Base-by-base conservation (phyloP, 2,113 vertebrate species). In the Eupsittula cactorum region DNA sequence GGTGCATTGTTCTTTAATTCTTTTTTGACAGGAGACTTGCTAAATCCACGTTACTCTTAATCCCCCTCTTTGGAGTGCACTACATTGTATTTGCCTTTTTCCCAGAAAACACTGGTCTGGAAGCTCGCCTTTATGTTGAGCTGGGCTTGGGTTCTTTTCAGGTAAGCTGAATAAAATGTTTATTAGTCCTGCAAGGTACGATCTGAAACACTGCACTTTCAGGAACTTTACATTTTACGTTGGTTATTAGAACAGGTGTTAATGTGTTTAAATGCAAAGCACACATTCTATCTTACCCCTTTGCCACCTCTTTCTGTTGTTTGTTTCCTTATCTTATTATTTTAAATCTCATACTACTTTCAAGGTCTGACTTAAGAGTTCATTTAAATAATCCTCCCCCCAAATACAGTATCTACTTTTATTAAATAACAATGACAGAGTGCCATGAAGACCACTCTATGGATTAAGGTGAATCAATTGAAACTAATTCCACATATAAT, bases 1-100 rank as follows among this genome's bases (percentile, higher is more conserved):
- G 24, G 3, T 9, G 3, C 10, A 7, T 5, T 73, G 5, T 41
- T 82, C 31, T 57, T 57, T 35, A 16, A 68, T 53, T 90, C 31
- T 70, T 70, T 6, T 80, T 93, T 90, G 15, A 13, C 85, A 98
- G 98, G 96, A 85, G 97, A 50, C 94, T 98, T 42, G 97, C 98
- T 7, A 98, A 98, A 67, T 98, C 98, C 37, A 98, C 97, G 0
- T 91, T 98, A 2, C 96, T 98, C 8, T 37, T 98, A 73, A 98
- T 98, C 73, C 98, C 97, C 1, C 95, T 98, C 82, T 98, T 98
- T 28, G 98, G 98, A 77, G 97, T 97, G 46, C 97, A 98, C 87
- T 98, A 98, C 41, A 88, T 98, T 2, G 85, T 98, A 1, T 98
- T 98, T 69, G 97, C 97, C 1, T 96, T 98, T 68, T 97, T 96